phyloP scores from a whole-genome alignment of 2,888 invertebrate genomes.

The Pachliopta kotzebuea region DNA sequence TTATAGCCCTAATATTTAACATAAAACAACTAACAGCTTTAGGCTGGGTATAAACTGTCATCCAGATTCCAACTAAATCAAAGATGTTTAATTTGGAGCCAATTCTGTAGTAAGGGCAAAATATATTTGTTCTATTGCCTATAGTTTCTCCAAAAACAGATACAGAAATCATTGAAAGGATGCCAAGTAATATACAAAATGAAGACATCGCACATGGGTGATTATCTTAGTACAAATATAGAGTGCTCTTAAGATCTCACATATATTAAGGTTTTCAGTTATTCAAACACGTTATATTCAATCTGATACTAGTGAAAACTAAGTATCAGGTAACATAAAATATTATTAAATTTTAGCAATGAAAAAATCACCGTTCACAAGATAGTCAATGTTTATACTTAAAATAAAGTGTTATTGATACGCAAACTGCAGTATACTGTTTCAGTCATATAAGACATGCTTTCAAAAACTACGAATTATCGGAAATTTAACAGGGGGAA shows the following conservation, averaged over 20 bases:
- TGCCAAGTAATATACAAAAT: not conserved
- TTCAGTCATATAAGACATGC: not conserved
- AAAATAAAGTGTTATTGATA: not conserved
- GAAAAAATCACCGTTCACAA: constrained; percentile 5
- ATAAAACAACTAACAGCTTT: constrained; percentile 42
- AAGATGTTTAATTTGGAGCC: constrained; percentile 34
- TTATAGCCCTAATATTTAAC: constrained; percentile 42
- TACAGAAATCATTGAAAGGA: not conserved
- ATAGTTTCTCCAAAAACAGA: constrained; percentile 1
- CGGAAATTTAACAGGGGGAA: too few relatives aligned
- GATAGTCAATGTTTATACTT: constrained; percentile 15
- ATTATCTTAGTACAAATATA: not conserved
- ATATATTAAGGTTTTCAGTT: constrained; percentile 7
- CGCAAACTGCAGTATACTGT: not conserved
- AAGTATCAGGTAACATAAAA: constrained; percentile 18
- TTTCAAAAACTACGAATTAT: not conserved
- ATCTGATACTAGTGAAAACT: constrained; percentile 12
- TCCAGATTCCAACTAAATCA: constrained; percentile 45
- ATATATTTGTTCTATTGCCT: constrained; percentile 10
- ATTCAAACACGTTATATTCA: constrained; percentile 10
- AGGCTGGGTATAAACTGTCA: constrained; percentile 46
- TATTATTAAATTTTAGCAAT: constrained; percentile 12
- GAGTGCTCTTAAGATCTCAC: not conserved
- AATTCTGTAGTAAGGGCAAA: constrained; percentile 29
- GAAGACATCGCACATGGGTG: constrained; percentile 2